Evolutionary conservation across 2,113 vertebrate species (phyloP).

Genomic region (Lucifuga dentata): DNA sequence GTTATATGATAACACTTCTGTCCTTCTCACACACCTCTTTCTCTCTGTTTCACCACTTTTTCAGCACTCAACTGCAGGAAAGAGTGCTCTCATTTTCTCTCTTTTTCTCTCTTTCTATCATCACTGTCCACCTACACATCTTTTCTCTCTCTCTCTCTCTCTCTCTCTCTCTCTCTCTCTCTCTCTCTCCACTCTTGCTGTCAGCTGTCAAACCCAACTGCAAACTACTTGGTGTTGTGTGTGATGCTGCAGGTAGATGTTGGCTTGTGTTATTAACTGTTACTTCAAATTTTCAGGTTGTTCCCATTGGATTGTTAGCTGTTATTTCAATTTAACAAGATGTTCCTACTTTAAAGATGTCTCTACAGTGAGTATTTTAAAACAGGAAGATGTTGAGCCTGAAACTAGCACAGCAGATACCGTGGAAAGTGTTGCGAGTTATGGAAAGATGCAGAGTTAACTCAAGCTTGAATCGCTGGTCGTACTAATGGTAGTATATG

Average conservation of each 20-base stretch:
- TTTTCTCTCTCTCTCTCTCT: slow-evolving; percentile 8
- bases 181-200: neutral
- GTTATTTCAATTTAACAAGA: neutral
- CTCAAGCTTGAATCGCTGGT: slow-evolving; percentile 18
- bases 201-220: neutral
- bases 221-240: neutral
- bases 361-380: slow-evolving; percentile 2
- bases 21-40: slow-evolving; percentile 64
- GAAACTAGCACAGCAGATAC: slow-evolving; percentile 1
- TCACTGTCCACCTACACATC: neutral
- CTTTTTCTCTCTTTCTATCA: neutral
- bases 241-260: neutral
- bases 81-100: slow-evolving; percentile 17
- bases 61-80: slow-evolving; percentile 27
- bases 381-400: neutral
- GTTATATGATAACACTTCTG: slow-evolving; percentile 76
- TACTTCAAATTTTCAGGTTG: neutral
- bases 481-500: slow-evolving; percentile 24
- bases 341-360: neutral
- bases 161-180: slow-evolving; percentile 15
- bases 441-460: slow-evolving; percentile 11
- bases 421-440: neutral
- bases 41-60: slow-evolving; percentile 38
- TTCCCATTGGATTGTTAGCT: neutral
- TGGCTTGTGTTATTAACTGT: neutral